These are phyloP conservation scores for Tetanocera ferruginea DNA, from an alignment of 2,888 invertebrate species.

Conservation along the genomic window DNA sequence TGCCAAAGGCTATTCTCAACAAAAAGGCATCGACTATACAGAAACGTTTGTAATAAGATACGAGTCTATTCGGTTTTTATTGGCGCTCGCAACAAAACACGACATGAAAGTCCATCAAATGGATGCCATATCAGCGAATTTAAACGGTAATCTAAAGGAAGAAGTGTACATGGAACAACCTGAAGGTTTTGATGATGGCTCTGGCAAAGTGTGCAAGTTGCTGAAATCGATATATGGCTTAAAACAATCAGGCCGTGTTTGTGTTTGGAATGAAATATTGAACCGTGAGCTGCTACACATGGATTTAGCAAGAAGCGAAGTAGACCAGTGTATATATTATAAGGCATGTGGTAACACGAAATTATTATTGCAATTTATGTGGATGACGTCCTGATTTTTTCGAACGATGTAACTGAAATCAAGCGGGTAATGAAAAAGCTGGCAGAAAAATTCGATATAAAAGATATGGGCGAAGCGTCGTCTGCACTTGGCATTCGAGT, in stretches of 20 bases:
- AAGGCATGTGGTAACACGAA: too few relatives aligned
- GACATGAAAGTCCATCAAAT: constrained; percentile 40
- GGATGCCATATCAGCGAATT: constrained; percentile 45
- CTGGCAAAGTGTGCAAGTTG: constrained; percentile 3
- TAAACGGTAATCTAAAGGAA: constrained; percentile 42
- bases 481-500: constrained; percentile 13
- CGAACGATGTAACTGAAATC: background rate
- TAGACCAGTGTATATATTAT: background rate
- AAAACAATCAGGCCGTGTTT: background rate
- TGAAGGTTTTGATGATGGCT: constrained; percentile 37
- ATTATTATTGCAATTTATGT: constrained; percentile 1
- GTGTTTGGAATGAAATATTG: constrained; percentile 1
- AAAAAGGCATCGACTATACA: constrained; percentile 19
- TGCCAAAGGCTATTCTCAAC: constrained; percentile 30
- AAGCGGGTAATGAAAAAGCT: background rate
- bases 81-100: background rate
- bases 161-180: constrained; percentile 43
- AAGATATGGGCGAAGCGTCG: background rate
- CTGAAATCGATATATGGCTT: constrained; percentile 2
- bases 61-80: background rate
- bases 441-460: constrained; percentile 8
- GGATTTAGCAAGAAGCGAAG: background rate
- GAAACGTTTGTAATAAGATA: constrained; percentile 35
- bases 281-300: background rate
- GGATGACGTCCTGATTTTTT: constrained; percentile 38